Evolutionary conservation across 53 echinoderm and acorn worm genomes (phyloP), one percentile per base, ranked within the genome.

Genomic region (Crossaster papposus): DNA sequence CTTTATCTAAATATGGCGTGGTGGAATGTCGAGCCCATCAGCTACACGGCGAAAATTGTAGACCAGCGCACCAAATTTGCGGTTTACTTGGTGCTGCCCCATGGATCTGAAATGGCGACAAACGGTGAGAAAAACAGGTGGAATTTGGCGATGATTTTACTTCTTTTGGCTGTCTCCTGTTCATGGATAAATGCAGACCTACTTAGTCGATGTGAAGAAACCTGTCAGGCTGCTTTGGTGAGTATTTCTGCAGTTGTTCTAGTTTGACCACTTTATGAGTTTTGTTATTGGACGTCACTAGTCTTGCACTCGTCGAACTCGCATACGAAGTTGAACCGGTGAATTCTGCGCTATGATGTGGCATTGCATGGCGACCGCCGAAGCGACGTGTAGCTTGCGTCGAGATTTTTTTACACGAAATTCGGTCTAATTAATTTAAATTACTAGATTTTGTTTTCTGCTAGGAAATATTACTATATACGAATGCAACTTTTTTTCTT

Each of bases 161-260:
- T 91, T 50, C 35, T 90, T 91, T 89, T 91, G 78, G 81, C 62
- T 37, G 75, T 90, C 75, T 71, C 84, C 23, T 28, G 80, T 31
- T 36, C 73, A 38, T 50, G 65, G 62, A 81, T 73, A 31, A 36
- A 86, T 36, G 90, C 89, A 77, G 76, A 80, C 79, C 81, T 94
- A 70, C 81, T 94, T 29, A 80, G 76, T 23, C 82, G 85, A 90
- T 91, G 91, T 77, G 86, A 71, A 22, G 86, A 86, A 34, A 77
- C 86, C 77, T 94, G 94, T 77, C 85, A 89, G 68, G 65, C 71
- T 74, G 53, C 76, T 73, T 50, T 89, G 94, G 94, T 94, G 72
- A 94, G 94, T 94, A 81, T 71, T 77, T 36, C 13, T 33, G 2
- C 12, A 3, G 62, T 77, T 22, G 62, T 77, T n/a, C n/a, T n/a